Evolutionary conservation across 2,797 vertebrate genomes (phyloP), one percentile per base, ranked within the genome.

Genomic region (Glyptemys insculpta): DNA sequence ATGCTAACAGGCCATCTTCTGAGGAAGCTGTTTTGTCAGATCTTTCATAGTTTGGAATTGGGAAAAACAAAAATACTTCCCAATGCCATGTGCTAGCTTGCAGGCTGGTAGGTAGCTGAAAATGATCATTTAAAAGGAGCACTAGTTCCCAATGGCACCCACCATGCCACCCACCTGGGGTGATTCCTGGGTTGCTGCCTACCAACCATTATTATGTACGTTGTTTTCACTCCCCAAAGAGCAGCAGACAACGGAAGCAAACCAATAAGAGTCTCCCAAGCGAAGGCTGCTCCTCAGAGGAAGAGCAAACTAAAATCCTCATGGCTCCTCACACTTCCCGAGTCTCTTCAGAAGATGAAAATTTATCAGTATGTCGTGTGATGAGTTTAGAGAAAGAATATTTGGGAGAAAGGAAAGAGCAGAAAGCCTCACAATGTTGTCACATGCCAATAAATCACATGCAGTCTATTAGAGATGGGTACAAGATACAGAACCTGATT

Each of bases 321-420:
- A 52, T 68, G 37, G 29, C 9, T 83, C 37, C 65, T 90, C 79
- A 49, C 23, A 53, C 29, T 87, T 87, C 14, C 19, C 14, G 29
- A 47, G 7, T 41, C 16, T 74, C 19, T 50, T 34, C 8, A 56
- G 54, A 27, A 47, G 29, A 74, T 23, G 50, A 72, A 15, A 86
- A 29, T 62, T 76, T 1, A 91, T 56, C 4, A 91, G 81, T 3
- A 34, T 6, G 81, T 3, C 49, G 6, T 87, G n/a, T 21, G 90
- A 57, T 34, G 50, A 52, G 81, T 90, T 52, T n/a, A 81, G 37
- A 91, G 6, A 68, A 72, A 57, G 25, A 23, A 14, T 88, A 27
- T 87, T 6, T 0, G 0, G 2, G 0, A 41, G 19, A 1, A 91
- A 83, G 25, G 44, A 56, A 91, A 72, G 86, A 80, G 56, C 37